Evolutionary conservation across 1,140 invertebrate species (phyloP), one percentile per base, ranked within the genome.

Genomic region (Galendromus occidentalis): DNA sequence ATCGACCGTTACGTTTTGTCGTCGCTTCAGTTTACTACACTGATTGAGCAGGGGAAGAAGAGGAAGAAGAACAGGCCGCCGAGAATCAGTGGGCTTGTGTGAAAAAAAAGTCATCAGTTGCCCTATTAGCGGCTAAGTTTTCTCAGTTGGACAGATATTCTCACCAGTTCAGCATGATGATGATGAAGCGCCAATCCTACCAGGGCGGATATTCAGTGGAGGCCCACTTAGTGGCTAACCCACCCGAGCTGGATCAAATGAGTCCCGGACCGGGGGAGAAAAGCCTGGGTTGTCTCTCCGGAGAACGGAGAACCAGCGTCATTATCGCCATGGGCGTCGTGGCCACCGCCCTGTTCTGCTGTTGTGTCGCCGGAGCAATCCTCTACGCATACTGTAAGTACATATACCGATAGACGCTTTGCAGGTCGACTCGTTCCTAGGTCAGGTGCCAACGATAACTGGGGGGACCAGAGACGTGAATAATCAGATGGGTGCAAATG

Each of bases 381-480:
- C 51, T 59, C 51, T 59, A 59, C 51, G 51, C 33, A 59, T 59
- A 59, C 51, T 59, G 51, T 59, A 22, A 59, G 51, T 59, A 14
- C 12, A 59, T 9, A 44, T 28, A 22, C 4, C 7, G 28, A 47
- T 47, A 39, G n/a, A n/a, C 9, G 33, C 33, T 9, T 39, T 39
- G 33, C n/a, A n/a, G n/a, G n/a, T n/a, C n/a, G n/a, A n/a, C n/a
- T n/a, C n/a, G n/a, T n/a, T n/a, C n/a, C n/a, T n/a, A n/a, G n/a
- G n/a, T n/a, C n/a, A n/a, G n/a, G n/a, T n/a, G n/a, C n/a, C n/a
- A n/a, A n/a, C n/a, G n/a, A n/a, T n/a, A n/a, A n/a, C n/a, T n/a
- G n/a, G n/a, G n/a, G n/a, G n/a, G n/a, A n/a, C n/a, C n/a, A n/a
- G n/a, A n/a, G n/a, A n/a, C n/a, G n/a, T n/a, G n/a, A n/a, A n/a